Evolutionary conservation across 2,888 invertebrate species (phyloP).

Genomic region (Dioctria rufipes): DNA sequence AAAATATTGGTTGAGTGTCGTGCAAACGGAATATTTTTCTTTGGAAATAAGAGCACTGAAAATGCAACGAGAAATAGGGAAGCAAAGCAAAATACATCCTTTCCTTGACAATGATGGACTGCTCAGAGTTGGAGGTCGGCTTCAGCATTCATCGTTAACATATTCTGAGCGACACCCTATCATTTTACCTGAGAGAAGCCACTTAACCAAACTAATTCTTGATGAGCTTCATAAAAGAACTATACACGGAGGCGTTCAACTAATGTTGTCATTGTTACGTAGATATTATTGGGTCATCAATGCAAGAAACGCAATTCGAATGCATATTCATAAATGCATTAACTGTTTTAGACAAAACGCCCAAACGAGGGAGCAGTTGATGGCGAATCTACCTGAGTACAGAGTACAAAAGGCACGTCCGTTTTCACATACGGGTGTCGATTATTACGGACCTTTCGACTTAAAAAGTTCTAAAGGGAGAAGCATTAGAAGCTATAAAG

Average conservation of each 20-base stretch:
- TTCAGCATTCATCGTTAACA: neutral
- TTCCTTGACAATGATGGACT: too few species aligned
- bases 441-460: slow-evolving; percentile 52
- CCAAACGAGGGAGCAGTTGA: slow-evolving; percentile 53
- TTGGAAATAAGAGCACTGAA: too few species aligned
- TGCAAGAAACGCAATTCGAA: neutral
- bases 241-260: neutral
- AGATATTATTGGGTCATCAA: slow-evolving; percentile 1
- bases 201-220: neutral
- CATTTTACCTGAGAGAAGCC: neutral
- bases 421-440: neutral
- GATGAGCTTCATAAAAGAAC: neutral
- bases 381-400: neutral
- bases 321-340: too few species aligned
- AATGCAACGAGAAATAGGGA: too few species aligned
- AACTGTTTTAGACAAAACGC: too few species aligned
- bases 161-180: neutral
- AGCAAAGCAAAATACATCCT: too few species aligned
- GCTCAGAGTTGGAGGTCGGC: too few species aligned
- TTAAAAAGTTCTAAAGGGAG: slow-evolving; percentile 18
- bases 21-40: too few species aligned
- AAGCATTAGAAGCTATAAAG: too few species aligned
- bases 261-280: neutral
- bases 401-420: neutral
- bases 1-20: too few species aligned